Conservation (phyloP, 1,140 invertebrate genomes). For the Vollenhovia emeryi region DNA sequence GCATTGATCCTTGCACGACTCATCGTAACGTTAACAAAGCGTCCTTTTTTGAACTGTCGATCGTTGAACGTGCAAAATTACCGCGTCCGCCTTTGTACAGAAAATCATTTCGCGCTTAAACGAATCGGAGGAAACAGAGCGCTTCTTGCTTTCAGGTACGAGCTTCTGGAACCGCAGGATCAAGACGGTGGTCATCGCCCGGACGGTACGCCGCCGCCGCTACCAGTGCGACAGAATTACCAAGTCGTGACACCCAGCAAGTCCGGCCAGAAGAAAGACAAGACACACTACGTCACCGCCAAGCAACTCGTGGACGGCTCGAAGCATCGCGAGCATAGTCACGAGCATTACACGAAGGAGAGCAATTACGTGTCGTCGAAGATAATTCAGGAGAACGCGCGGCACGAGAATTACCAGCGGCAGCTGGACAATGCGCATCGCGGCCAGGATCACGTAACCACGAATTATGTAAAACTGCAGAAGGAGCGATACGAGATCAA, state of each 20-base stretch:
- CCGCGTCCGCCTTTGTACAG: neutral
- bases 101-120: neutral
- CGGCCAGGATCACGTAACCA: constrained; percentile 72
- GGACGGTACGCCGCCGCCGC: constrained; percentile 84
- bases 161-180: constrained; percentile 85
- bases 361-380: constrained; percentile 81
- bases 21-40: constrained; percentile 8
- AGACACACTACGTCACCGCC: constrained; percentile 76
- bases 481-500: constrained; percentile 83
- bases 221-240: constrained; percentile 84
- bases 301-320: constrained; percentile 74
- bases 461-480: constrained; percentile 81
- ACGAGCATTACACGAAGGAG: constrained; percentile 80
- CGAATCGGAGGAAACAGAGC: neutral
- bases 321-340: constrained; percentile 75
- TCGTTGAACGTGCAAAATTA: constrained; percentile 45
- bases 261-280: constrained; percentile 77
- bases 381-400: constrained; percentile 77
- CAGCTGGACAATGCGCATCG: constrained; percentile 77
- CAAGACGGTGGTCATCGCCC: constrained; percentile 75
- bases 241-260: constrained; percentile 76
- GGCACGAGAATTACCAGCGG: constrained; percentile 81
- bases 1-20: neutral
- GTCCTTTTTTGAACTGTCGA: constrained; percentile 34
- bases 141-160: constrained; percentile 82